Base-by-base conservation (phyloP, 2,113 vertebrate species). In the Geococcyx californianus region DNA sequence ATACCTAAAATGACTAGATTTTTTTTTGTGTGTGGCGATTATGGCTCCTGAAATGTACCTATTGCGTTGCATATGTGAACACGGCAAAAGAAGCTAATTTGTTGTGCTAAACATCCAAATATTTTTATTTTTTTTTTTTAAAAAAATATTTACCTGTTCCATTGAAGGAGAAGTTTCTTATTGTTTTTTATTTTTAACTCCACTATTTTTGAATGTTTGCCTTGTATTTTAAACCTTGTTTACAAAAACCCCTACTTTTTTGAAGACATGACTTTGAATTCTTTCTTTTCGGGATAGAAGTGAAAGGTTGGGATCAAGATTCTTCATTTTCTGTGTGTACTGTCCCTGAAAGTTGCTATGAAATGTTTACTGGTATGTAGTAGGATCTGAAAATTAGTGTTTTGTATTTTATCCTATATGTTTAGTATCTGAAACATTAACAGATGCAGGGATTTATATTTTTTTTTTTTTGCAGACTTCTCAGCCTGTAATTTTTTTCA, bases 371-470 rank as follows among this genome's bases (percentile, higher is more conserved):
- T 49, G 36, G 19, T 62, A 29, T 2, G 59, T 66, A n/a, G n/a
- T 42, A 14, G 16, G 11, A 15, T 73, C 54, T 74, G 36, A 72
- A 80, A 82, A 54, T 77, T 47, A 19, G 7, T 15, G 16, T 23
- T 7, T 26, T 62, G 2, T 80, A 4, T 90, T 86, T 94, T 66
- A 60, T 42, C 15, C 15, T 66, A 3, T 49, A 23, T 45, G 7
- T 49, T 93, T 82, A 58, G 40, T 29, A 9, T 62, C 47, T 78
- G 33, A 78, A 91, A 62, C 0, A 1, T 25, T 84, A 49, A 42
- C 15, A 20, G 1, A 0, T 3, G 5, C 3, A 54, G n/a, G 24
- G 7, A 20, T 66, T 73, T 66, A 6, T 36, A 3, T 45, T 23
- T 72, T 86, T 69, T 16, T 63, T 26, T 72, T 86, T 69, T 16